Percentiles rank a stretch among this genome's conserved stretches.
These are phyloP conservation scores for Cisticola juncidis DNA, from an alignment of 2,113 vertebrate genomes.

Conservation along the genomic window DNA sequence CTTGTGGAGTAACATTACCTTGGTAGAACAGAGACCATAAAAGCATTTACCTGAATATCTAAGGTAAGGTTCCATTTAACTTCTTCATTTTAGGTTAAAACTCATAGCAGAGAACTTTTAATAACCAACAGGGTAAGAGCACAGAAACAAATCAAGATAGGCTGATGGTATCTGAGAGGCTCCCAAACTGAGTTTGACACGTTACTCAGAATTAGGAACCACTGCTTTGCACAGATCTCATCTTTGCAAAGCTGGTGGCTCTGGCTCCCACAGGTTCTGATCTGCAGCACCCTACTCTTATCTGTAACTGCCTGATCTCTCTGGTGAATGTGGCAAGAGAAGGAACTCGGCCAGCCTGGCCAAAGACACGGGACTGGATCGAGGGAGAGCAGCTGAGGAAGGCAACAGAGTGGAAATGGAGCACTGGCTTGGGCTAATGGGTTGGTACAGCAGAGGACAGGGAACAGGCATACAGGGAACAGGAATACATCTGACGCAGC, in stretches of 20 bases:
- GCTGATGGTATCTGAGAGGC: background rate
- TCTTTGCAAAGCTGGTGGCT: background rate
- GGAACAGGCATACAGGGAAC: accelerated
- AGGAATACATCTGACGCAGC: background rate
- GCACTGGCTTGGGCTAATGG: background rate
- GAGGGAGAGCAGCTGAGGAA: background rate
- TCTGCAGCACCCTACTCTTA: background rate
- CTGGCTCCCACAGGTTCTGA: background rate
- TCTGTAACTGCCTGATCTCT: background rate
- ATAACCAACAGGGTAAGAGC: background rate
- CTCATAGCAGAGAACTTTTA: background rate
- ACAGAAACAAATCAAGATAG: background rate
- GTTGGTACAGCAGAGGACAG: background rate
- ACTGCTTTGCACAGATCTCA: background rate
- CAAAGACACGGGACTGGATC: background rate
- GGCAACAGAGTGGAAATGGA: background rate
- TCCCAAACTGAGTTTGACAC: background rate
- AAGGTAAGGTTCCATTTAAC: background rate
- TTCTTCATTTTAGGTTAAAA: background rate
- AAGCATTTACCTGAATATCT: background rate
- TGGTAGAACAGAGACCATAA: background rate
- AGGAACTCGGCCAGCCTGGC: background rate
- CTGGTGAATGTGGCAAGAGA: background rate
- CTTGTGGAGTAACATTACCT: background rate
- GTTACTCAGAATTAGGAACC: background rate